Base-by-base conservation (phyloP, 2,113 vertebrate genomes). In the Scomber scombrus region DNA sequence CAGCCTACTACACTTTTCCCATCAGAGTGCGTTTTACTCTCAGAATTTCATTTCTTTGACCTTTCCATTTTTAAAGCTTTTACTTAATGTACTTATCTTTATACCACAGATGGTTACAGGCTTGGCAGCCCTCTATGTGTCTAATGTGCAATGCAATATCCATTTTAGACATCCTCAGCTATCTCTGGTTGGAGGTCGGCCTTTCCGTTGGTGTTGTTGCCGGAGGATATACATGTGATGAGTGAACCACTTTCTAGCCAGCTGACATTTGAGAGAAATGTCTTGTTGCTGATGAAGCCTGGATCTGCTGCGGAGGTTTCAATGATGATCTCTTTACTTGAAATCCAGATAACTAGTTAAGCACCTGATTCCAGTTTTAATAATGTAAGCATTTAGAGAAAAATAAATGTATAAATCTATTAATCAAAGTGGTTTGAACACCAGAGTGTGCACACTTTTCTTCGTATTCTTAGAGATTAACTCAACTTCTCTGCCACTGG, bases 261-360 rank as follows among this genome's bases (percentile, higher is more conserved):
- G 29, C 57, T 55, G 64, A 57, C 61, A 61, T 58, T 9, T 66
- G 31, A 85, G 69, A 78, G 11, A 80, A 50, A 90, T 57, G 31
- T 67, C 71, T 81, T 67, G 60, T 54, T 68, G 46, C 62, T 71
- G 49, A 62, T 63, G 26, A 54, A 26, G 56, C 88, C 90, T 43
- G 1, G 1, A 29, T 56, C 26, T 19, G 51, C 51, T 3, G 8
- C 23, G 0, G 34, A 57, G 54, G 43, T 31, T 19, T 3, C 5
- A 47, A 15, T 47, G 19, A 57, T 40, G 15, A 13, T 62, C 11
- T 61, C 21, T 58, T 40, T 40, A 40, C 34, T 40, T 40, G 34
- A 40, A 40, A 40, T 40, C 34, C 6, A 40, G 34, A 8, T 2
- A 40, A 40, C 34, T 9, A 40, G 34, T 9, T 40, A 40, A 40